Base-by-base conservation (phyloP, 2,797 vertebrate species). In the Cyclopterus lumpus region DNA sequence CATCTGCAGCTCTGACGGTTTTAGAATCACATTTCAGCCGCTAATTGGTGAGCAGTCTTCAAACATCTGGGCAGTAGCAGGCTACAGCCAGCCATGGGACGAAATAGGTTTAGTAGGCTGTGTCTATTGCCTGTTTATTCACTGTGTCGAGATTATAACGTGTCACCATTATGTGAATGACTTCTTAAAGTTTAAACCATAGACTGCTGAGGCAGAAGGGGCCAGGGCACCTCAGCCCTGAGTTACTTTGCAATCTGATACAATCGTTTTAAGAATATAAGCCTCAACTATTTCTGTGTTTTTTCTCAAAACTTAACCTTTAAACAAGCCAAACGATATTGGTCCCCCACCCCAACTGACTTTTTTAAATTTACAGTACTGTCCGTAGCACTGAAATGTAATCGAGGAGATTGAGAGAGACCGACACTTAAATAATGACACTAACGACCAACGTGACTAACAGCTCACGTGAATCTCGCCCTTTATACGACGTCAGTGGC, bases 131-230 rank as follows among this genome's bases (percentile, higher is more conserved):
- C 40, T 49, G 28, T 67, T 77, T 82, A 88, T 87, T 86, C 86
- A 76, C 74, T 42, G 73, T 28, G 63, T 51, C 57, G 71, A 83
- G 74, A 81, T 55, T 59, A 78, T 73, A 71, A 81, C 59, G 64
- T 86, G 71, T 66, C 67, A 71, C 57, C 26, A 2, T 42, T 24
- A 68, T 62, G 65, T 73, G 58, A 75, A 66, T 66, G 74, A 74
- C 51, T 75, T 69, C 67, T 75, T 63, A 32, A 71, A 79, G 67
- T 77, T 80, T n/a, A 80, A 85, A 85, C 85, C n/a, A 67, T 42
- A 74, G 18, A 46, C 44, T 46, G 44, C 44, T 46, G 7, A 46
- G 44, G 44, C 15, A 44, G 6, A 16, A 44, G 16, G n/a, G 42
- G 42, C 1, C 42, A 18, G 16, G 6, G 42, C 49, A 51, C n/a